These are phyloP conservation scores for Albula goreensis DNA, from an alignment of 2,113 vertebrate species.

Conservation along the genomic window DNA sequence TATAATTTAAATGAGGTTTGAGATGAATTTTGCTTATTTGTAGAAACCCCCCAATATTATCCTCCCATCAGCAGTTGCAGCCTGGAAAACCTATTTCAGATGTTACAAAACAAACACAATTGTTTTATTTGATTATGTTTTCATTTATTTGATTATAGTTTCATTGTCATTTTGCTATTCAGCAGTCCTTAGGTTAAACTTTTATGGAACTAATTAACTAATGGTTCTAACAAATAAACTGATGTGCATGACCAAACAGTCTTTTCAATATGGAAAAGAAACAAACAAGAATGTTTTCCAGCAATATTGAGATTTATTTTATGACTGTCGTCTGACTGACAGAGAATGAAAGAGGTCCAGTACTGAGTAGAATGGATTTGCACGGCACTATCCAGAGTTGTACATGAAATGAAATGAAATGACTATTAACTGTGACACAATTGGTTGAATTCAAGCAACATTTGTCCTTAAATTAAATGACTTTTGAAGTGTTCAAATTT, in stretches of 20 bases:
- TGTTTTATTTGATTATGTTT: neutral
- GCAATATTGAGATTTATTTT: too few relatives aligned
- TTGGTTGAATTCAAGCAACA: too few relatives aligned
- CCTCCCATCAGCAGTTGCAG: too few relatives aligned
- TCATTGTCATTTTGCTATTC: neutral
- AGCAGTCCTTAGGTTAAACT: neutral
- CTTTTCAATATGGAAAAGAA: neutral
- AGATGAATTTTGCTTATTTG: neutral
- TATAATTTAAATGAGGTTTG: neutral
- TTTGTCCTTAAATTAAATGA: too few relatives aligned
- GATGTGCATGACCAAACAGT: neutral
- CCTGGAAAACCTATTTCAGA: neutral
- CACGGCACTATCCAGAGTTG: too few relatives aligned
- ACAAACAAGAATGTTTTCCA: too few relatives aligned
- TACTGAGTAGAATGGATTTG: too few relatives aligned
- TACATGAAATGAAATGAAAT: too few relatives aligned
- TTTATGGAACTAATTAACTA: neutral
- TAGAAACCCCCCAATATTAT: neutral
- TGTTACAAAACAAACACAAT: neutral
- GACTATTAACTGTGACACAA: too few relatives aligned
- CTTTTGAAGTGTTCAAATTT: too few relatives aligned
- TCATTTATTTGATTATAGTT: neutral
- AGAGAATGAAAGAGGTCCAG: too few relatives aligned
- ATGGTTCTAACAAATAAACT: neutral
- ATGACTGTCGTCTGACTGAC: too few relatives aligned